Evolutionary conservation across 2,113 vertebrate species (phyloP), one percentile per base, ranked within the genome.

Genomic region (Casuarius casuarius): DNA sequence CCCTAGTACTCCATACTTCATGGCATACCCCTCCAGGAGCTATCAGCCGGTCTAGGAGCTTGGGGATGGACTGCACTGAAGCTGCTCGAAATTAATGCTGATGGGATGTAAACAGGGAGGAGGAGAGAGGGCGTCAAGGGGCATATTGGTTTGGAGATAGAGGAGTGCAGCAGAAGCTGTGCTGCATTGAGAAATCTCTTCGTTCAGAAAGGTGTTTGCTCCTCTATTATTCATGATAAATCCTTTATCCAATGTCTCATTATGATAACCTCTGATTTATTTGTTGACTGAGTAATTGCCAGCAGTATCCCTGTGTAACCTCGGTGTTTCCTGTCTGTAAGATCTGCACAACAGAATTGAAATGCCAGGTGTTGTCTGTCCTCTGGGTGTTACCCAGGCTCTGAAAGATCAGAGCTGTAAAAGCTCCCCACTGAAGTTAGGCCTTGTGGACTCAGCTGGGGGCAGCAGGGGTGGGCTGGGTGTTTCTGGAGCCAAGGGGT

Each of bases 111-210:
- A 83, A 56, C 2, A n/a, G 44, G 5, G 28, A 74, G 54, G 15
- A 56, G 20, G n/a, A 74, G 33, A 42, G n/a, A 89, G 40, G 59
- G 40, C 49, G 46, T 12, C 23, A 40, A 38, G 29, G 23, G 20
- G 35, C 12, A 21, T 0, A 0, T 20, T 54, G 77, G 42, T 62
- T 7, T 78, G 49, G 58, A 82, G 42, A 19, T 0, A 49, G 78
- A 66, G 33, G 12, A 94, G 62, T 9, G 19, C 59, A 66, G 38
- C 58, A 83, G 54, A 42, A 76, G 20, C 40, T 75, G 22, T 82
- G 40, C 42, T 87, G 52, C 70, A 19, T 2, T 74, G 84, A 79
- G 67, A 87, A 90, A 83, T 84, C 38, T 65, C 59, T 94, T 75
- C 12, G 35, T 12, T 75, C 56, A 29, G 23, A 6, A 82, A 84